Evolutionary conservation across 2,888 invertebrate species (phyloP), one percentile per base, ranked within the genome.

Genomic region (Caenorhabditis auriculariae): DNA sequence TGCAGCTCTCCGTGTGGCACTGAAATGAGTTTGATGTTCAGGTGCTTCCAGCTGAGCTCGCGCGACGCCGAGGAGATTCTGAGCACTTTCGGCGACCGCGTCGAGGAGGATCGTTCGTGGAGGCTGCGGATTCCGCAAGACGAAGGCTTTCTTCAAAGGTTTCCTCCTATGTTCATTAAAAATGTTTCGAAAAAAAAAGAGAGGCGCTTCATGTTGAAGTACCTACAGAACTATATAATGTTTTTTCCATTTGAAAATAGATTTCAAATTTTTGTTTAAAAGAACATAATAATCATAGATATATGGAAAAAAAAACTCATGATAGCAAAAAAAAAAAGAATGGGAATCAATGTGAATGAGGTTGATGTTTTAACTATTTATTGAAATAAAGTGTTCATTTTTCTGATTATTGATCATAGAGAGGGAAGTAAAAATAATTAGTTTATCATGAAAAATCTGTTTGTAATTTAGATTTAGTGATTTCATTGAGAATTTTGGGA

Each of bases 21-120:
- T 32, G 35, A 32, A 32, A 32, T 32, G 9, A 32, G 9, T n/a
- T 32, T 32, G 24, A 41, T n/a, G 29, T 60, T 38, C 35, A 60
- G 61, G 35, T 64, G 66, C 39, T 69, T 70, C 55, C 45, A 60
- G 26, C 47, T 70, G 23, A 60, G 46, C 39, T 49, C 54, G 19
- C 37, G 21, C 46, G 66, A 67, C 24, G 61, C 64, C 1, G 67
- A 67, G 9, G 60, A 70, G 46, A 56, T 70, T 32, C 45, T 70
- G 29, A 46, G 52, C 6, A 67, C 62, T 0, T 64, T 70, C 39
- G 66, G 67, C 9, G 58, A 49, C 5, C 21, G 24, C 12, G 55
- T 47, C 41, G 54, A 66, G 23, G 27, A 19, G 2, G 52, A 49
- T 3, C 37, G 63, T 9, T 60, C 55, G n/a, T 69, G 69, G 69